Percentiles rank a stretch among this genome's conserved stretches.
These are phyloP conservation scores for Dasypolia templi DNA, from an alignment of 2,888 invertebrate genomes.

Conservation along the genomic window DNA sequence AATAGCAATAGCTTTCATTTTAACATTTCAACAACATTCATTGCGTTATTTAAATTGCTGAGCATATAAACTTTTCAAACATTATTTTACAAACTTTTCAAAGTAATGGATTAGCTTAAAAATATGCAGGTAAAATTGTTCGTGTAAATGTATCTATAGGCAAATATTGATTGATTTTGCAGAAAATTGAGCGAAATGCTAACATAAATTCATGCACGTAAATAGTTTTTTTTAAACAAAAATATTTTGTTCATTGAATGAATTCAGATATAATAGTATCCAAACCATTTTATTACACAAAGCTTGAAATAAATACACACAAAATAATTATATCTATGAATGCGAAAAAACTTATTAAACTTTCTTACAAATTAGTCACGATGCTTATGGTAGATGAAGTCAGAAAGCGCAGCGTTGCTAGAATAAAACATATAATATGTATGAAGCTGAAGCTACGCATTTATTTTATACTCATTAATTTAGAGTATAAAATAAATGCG, in stretches of 20 bases:
- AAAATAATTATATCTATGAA: neutral
- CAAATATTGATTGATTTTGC: neutral
- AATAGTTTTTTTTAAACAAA: too few relatives aligned
- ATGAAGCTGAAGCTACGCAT: too few relatives aligned
- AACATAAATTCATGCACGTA: neutral
- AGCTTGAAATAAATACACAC: neutral
- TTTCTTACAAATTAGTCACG: neutral
- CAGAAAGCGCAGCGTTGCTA: neutral
- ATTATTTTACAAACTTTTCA: too few relatives aligned
- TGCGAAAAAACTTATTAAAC: neutral
- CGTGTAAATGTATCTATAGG: too few relatives aligned
- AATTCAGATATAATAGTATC: neutral
- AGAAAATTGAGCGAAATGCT: neutral
- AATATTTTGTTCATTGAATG: too few relatives aligned
- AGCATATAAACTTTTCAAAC: too few relatives aligned
- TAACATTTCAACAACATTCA: too few relatives aligned
- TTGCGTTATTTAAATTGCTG: too few relatives aligned
- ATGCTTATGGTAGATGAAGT: neutral
- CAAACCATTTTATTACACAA: neutral
- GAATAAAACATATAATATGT: neutral
- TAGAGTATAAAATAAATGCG: neutral
- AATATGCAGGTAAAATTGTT: neutral
- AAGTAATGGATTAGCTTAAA: too few relatives aligned
- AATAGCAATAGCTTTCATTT: too few relatives aligned
- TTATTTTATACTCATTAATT: too few relatives aligned